Evolutionary conservation across 2,113 vertebrate species (phyloP), one percentile per base, ranked within the genome.

Genomic region (Grus americana): DNA sequence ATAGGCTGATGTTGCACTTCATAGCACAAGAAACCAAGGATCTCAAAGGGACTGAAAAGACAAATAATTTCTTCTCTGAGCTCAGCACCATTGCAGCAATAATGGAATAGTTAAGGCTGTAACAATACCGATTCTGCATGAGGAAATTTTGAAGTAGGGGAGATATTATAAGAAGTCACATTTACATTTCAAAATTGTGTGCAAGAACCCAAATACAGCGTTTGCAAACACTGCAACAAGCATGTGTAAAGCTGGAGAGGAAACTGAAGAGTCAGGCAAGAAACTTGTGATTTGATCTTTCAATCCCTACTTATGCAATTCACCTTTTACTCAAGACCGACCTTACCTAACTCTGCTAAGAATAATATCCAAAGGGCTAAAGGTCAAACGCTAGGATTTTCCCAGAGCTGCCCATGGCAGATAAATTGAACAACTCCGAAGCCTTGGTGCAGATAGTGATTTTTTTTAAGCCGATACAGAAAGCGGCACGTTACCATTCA

Each of bases 101-200:
- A n/a, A 26, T 0, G 0, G 24, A 36, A 12, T 2, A n/a, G 13
- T 13, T 32, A 12, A 12, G 36, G 44, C 23, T 10, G 7, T 11
- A 47, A n/a, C 34, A 23, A 5, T 8, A 20, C 24, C 52, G 44
- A 3, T 32, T 58, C 47, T 38, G 58, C 47, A 44, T 0, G 4
- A 84, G 82, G 40, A 8, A 32, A 67, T 15, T 34, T 6, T 75
- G 17, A 59, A 72, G 36, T 4, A n/a, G n/a, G 34, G 32, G 59
- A 76, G 38, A 34, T 22, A 12, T 6, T 9, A 1, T 4, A 40
- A 75, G 38, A 21, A 81, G 46, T 36, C 46, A 44, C 46, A 6
- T 32, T 62, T 38, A 14, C 12, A 5, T 49, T 55, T 61, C 57
- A 61, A n/a, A 85, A 44, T 10, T 1, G 7, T 3, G 13, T 17